Percentiles rank a stretch among this genome's conserved stretches.
phyloP scores from a whole-genome alignment of 30 jellyfish, hydroid and myxozoan genomes.

The Mastigias papua region DNA sequence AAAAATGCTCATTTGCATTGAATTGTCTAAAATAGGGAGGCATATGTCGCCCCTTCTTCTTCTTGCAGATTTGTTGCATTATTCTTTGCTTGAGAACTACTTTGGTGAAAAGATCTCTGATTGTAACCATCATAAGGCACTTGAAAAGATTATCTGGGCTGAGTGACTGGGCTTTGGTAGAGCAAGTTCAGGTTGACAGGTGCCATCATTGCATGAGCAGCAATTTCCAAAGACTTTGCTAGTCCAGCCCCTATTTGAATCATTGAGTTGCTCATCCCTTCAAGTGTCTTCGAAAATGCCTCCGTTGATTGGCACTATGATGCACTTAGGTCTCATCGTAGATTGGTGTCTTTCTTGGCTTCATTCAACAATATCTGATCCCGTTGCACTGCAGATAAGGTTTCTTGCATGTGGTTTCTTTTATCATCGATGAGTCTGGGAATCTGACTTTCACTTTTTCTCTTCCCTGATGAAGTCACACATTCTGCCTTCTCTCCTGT shows the following conservation, averaged over 20 bases:
- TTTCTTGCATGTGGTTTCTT: constrained; percentile 56
- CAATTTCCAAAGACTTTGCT: constrained; percentile 1
- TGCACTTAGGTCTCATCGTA: constrained; percentile 60
- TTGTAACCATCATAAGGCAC: no score
- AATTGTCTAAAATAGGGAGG: constrained; percentile 8
- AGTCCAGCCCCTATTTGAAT: constrained; percentile 39
- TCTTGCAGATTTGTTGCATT: background rate
- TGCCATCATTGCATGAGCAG: constrained; percentile 49
- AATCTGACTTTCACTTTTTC: no score
- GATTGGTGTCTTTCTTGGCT: constrained; percentile 42
- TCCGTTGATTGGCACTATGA: constrained; percentile 53
- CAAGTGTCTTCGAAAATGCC: constrained; percentile 42
- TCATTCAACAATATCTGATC: constrained; percentile 44
- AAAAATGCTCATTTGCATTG: background rate
- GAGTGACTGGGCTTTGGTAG: constrained; percentile 43
- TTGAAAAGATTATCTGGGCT: no score
- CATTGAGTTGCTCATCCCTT: constrained; percentile 49
- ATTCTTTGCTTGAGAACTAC: no score
- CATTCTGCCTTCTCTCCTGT: background rate
- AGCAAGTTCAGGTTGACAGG: constrained; percentile 61
- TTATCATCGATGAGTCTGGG: constrained; percentile 68
- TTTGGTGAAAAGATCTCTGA: no score
- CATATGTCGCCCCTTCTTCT: constrained; percentile 22
- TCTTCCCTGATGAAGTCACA: constrained; percentile 6
- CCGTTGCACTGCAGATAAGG: constrained; percentile 66